A percentile compares a stretch with the other conserved stretches of the same genome.
These are phyloP conservation scores for Diadophis punctatus DNA, from an alignment of 2,113 vertebrate species.

Conservation along the genomic window DNA sequence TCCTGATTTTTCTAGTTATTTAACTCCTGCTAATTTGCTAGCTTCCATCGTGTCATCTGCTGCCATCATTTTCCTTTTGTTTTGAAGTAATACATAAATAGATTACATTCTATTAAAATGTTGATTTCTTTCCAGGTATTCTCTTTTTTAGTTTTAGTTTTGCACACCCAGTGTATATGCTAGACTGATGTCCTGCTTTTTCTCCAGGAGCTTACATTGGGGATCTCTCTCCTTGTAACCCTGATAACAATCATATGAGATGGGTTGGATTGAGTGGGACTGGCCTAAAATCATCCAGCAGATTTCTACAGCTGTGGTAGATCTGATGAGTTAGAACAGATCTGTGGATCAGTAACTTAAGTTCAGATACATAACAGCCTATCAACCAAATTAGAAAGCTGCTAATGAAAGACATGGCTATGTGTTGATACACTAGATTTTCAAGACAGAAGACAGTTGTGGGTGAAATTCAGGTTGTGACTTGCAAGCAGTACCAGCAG, in stretches of 20 bases:
- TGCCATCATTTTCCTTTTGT: not conserved
- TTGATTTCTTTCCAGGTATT: not conserved
- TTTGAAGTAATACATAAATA: not conserved
- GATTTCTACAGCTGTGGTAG: not conserved
- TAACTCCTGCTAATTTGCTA: not conserved
- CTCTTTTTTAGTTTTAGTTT: not conserved
- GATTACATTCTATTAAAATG: not conserved
- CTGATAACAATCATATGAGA: not conserved
- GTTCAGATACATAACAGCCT: not conserved
- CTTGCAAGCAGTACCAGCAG: not conserved
- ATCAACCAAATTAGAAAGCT: not conserved
- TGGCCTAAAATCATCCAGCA: not conserved
- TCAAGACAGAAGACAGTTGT: not conserved
- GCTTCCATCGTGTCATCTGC: not conserved
- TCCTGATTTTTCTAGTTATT: not conserved
- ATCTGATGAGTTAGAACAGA: not conserved
- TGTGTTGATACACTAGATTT: not conserved
- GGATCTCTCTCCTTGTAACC: not conserved
- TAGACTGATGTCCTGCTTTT: not conserved
- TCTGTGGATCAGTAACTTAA: not conserved
- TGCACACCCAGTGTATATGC: not conserved
- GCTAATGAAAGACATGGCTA: not conserved
- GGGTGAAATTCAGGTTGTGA: not conserved
- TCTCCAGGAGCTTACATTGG: not conserved
- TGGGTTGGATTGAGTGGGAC: not conserved